Base-by-base conservation (phyloP, 1,140 invertebrate species). In the Anoplolepis gracilipes region DNA sequence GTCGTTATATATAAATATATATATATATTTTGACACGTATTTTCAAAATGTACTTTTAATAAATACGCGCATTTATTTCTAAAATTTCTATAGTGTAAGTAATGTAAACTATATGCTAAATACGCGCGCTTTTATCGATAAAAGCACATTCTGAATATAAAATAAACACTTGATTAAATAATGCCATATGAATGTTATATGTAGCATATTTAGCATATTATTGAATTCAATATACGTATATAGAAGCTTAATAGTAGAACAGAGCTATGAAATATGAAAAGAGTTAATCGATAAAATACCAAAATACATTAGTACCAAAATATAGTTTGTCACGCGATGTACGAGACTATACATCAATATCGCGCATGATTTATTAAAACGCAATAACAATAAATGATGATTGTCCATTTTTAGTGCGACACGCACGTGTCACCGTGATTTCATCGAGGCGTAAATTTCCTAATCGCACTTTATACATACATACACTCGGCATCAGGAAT, bases 251-350 rank as follows among this genome's bases (percentile, higher is more conserved):
- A 28, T 39, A 28, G 3, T 69, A 28, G 1, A 46, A 22, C 13
- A 36, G 2, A 19, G 22, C 36, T 42, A 69, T 13, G 65, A 3
- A 39, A 69, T 19, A 30, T 2, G 33, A 36, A 36, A 25, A 16
- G 42, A 16, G 13, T 5, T 25, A 70, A 70, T 70, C 67, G 67
- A 70, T 70, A 70, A 69, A 46, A 33, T 22, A 22, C 28, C 5
- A 19, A 53, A 55, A 57, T 22, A 22, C 10, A 57, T 22, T n/a
- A 53, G 46, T 33, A 53, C 49, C n/a, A 5, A 33, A 33, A 55
- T n/a, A 22, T 28, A 49, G 39, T 69, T 69, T 7, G 39, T 46
- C 25, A 42, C 36, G 65, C 65, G 65, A 57, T 22, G 53, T n/a
- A 42, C 46, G 10, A 19, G 42, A 0, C 11, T 30, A 28, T 3